Evolutionary conservation across 2,113 vertebrate genomes (phyloP).

Genomic region (Brachypteracias leptosomus): DNA sequence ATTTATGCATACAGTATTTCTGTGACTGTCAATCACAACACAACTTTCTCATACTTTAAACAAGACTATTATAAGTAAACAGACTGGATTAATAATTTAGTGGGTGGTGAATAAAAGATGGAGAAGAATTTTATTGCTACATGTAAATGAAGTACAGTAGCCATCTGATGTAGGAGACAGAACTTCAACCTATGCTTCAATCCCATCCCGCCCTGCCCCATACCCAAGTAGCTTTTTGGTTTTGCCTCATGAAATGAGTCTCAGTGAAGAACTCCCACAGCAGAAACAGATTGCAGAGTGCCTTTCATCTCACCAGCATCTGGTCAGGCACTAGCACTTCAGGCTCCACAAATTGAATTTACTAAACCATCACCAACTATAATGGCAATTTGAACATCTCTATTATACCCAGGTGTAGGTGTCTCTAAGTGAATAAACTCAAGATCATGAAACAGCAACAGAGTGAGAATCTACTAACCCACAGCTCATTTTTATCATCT

Average conservation of each 20-base stretch:
- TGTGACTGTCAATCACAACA: not conserved
- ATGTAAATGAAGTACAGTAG: not conserved
- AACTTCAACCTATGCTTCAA: not conserved
- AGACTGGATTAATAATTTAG: not conserved
- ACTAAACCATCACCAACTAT: not conserved
- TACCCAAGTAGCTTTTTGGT: not conserved
- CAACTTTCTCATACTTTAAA: not conserved
- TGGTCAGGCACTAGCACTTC: not conserved
- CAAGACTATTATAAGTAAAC: not conserved
- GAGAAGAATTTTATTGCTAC: not conserved
- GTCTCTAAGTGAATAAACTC: not conserved
- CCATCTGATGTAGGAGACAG: not conserved
- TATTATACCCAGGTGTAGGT: not conserved
- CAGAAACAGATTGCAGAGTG: not conserved
- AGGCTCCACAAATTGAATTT: not conserved
- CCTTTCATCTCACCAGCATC: fast-evolving
- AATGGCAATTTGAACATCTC: not conserved
- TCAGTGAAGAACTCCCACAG: not conserved
- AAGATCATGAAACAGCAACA: not conserved
- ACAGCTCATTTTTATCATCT: not conserved
- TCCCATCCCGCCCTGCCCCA: not conserved
- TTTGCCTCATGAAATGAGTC: fast-evolving
- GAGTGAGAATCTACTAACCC: not conserved
- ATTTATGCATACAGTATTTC: not conserved
- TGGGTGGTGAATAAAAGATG: not conserved